Base-by-base conservation (phyloP, 2,888 invertebrate genomes). In the Caenorhabditis imperialis region DNA sequence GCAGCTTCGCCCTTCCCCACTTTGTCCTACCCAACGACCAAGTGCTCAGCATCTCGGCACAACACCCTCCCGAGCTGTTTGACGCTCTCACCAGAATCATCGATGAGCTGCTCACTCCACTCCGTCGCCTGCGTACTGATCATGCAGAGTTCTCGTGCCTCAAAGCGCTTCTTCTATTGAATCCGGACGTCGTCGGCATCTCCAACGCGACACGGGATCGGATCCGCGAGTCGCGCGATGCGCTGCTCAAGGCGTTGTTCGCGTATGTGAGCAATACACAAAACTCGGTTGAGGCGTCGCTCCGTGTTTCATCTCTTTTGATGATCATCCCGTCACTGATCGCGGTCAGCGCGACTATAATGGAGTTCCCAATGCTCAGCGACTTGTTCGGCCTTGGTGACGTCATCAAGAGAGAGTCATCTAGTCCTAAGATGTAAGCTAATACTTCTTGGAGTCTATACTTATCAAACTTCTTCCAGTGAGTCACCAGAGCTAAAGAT, bases 11-110 rank as follows among this genome's bases (percentile, higher is more conserved):
- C 22, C 65, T 81, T 7, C 71, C 82, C 4, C 84, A 84, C 47
- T 79, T 86, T 44, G 75, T 85, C 4, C 78, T 86, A 8, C 86
- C 86, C 23, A 84, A 86, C 53, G 85, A 83, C 71, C 77, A 80
- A 55, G 65, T 81, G 25, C 79, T 86, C 33, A 74, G 79, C 30
- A 67, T 83, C n/a, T 77, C 82, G 0, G 35, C 71, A 12, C 23
- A 63, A 8, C 78, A 78, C 30, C 38, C 78, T 8, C 45, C 69
- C 38, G 69, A 73, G 38, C 54, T 80, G 16, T 42, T 77, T 33
- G 40, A 30, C 7, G 61, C 63, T 6, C 47, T 83, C 45, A 71
- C 72, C 25, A 67, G 81, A 37, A 74, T 86, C 35, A 65, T 85
- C 65, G 85, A 86, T 50, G 87, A 87, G 58, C 70, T 86, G 14